Base-by-base conservation (phyloP, 2,888 invertebrate genomes). In the Unio pictorum region DNA sequence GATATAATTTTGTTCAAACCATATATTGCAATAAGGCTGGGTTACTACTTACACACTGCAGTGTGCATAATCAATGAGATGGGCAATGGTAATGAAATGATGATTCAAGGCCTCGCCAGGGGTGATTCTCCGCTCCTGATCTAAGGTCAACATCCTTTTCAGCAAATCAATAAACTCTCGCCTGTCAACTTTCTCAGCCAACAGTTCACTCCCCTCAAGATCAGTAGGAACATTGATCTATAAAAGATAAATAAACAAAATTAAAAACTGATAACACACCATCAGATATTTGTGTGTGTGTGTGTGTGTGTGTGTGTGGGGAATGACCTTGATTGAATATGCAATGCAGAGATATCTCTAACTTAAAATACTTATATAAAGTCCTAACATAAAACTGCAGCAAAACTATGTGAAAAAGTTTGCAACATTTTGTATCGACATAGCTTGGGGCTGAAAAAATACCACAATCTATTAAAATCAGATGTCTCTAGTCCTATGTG, bases 61-160 rank as follows among this genome's bases (percentile, higher is more conserved):
- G 89, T 98, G 97, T 20, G 97, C 96, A 91, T 97, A 98, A 91
- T 98, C 98, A 7, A 97, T 81, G 17, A 98, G 92, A 90, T 98
- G 98, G 1, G 96, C 95, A 77, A 98, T 92, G 57, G 95, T 95
- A 61, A 98, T 97, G 91, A 98, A 98, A 59, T 96, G 95, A 91
- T 98, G 98, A 90, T 96, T 96, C 82, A 98, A 90, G 18, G 98
- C 98, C 91, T 98, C 97, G 57, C 96, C 96, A 0, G 99, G 99
- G 28, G 96, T 96, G 85, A 99, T 96, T 67, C 99, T 93, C 68
- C 97, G 92, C 90, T 98, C 98, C 94, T 96, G 91, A 92, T 99
- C 99, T 93, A 99, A 95, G 23, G 98, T 98, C 69, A 99, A 93
- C 99, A 99, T 99, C 86, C 96, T 93, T 91, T 99, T 99, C 67